Evolutionary conservation across 2,797 vertebrate species (phyloP).

Genomic region (Propithecus perrieri): DNA sequence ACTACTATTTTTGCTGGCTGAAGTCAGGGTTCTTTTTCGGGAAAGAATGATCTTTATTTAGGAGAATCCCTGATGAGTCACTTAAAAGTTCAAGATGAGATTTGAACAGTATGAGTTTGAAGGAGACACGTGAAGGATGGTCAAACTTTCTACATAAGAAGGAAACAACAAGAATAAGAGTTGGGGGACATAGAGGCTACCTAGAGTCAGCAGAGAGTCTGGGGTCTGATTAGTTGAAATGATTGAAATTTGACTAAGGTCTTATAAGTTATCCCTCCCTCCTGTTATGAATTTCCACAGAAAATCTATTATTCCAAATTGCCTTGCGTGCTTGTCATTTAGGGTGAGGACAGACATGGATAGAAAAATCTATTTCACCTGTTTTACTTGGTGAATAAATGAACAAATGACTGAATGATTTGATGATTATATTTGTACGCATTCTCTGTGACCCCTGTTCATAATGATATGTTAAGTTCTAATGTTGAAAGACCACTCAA

Average conservation of each 20-base stretch:
- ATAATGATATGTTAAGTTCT: neutral
- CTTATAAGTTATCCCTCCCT: neutral
- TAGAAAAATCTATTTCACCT: neutral
- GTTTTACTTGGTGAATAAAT: neutral
- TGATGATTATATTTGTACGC: no score
- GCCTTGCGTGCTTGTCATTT: neutral
- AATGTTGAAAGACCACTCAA: neutral
- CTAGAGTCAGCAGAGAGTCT: neutral
- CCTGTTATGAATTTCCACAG: neutral
- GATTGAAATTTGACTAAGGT: neutral
- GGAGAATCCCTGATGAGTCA: neutral
- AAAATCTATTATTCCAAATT: neutral
- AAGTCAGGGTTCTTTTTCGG: neutral
- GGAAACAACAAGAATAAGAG: neutral
- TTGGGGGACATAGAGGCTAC: accelerated
- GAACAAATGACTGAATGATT: neutral
- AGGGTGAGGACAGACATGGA: neutral
- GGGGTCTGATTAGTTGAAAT: neutral
- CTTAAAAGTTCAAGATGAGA: neutral
- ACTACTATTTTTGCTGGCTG: neutral
- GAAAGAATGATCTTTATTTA: neutral
- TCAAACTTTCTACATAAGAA: neutral
- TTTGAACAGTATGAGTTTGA: accelerated
- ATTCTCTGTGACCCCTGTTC: neutral
- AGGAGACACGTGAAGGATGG: neutral